phyloP scores from a whole-genome alignment of 1,140 invertebrate species.

The Zaprionus inermis region DNA sequence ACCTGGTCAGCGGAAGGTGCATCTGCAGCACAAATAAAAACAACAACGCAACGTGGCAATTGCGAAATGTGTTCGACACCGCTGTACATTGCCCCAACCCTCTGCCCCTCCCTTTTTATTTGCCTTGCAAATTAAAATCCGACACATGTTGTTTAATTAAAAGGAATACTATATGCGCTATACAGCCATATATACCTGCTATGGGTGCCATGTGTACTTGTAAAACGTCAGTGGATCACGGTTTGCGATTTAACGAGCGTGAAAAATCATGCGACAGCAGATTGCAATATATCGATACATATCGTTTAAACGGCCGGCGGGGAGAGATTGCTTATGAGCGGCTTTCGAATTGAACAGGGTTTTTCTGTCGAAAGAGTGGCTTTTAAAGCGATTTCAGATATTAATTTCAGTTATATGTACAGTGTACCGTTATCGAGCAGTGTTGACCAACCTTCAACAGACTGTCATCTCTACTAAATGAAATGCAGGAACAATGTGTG shows the following conservation, averaged over 20 bases:
- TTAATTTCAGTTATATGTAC: no score
- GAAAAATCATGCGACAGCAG: conserved; percentile 73
- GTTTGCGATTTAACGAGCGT: conserved; percentile 73
- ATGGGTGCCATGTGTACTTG: conserved; percentile 23
- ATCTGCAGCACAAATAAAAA: conserved; percentile 11
- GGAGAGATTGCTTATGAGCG: neutral
- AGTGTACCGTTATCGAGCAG: no score
- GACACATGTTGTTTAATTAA: conserved; percentile 80
- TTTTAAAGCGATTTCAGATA: no score
- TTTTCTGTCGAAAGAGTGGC: no score
- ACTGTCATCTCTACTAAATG: neutral
- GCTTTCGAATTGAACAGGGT: neutral
- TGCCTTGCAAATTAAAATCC: conserved; percentile 77
- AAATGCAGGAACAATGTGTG: neutral
- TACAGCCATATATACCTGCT: conserved; percentile 2
- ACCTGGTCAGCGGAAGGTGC: conserved; percentile 54
- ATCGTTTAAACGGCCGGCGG: neutral
- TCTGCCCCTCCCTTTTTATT: conserved; percentile 57
- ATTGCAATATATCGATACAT: conserved; percentile 58
- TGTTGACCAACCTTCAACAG: no score
- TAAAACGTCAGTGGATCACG: conserved; percentile 34
- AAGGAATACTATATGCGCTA: conserved; percentile 52
- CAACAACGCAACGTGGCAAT: conserved; percentile 7
- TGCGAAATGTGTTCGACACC: conserved; percentile 67
- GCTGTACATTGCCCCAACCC: conserved; percentile 17